phyloP scores from a whole-genome alignment of 2,888 invertebrate genomes.

The Dexiosoma caninum region DNA sequence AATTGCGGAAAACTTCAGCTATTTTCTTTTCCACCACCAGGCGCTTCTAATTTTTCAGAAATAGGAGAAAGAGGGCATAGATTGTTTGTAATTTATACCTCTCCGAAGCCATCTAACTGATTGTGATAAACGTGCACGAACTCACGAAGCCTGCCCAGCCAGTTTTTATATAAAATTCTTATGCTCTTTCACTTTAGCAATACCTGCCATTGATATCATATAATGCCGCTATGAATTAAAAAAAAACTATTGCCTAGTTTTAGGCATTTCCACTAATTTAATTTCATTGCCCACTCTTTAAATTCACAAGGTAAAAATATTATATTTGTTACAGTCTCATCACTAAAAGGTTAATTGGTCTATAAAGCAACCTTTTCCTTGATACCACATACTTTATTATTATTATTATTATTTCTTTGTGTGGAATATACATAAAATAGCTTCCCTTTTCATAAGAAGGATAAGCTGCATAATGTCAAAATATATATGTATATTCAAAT shows the following conservation, averaged over 20 bases:
- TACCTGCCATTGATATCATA: no score
- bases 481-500: not conserved
- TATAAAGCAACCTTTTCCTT: not conserved
- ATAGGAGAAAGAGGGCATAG: no score
- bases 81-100: no score
- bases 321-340: not conserved
- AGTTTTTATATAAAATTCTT: no score
- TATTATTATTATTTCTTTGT: not conserved
- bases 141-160: no score
- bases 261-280: not conserved
- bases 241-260: constrained; percentile 4
- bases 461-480: constrained; percentile 49
- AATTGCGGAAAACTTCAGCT: no score
- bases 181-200: no score
- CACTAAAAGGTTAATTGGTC: constrained; percentile 11
- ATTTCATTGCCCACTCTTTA: not conserved
- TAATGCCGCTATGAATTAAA: not conserved
- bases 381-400: not conserved
- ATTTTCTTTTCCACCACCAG: no score
- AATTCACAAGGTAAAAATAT: not conserved
- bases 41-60: no score
- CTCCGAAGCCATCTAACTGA: no score
- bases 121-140: no score
- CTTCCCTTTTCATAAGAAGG: constrained; percentile 38
- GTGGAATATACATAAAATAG: not conserved